Evolutionary conservation across 2,888 invertebrate genomes (phyloP), one percentile per base, ranked within the genome.

Genomic region (Apotomis turbidana): DNA sequence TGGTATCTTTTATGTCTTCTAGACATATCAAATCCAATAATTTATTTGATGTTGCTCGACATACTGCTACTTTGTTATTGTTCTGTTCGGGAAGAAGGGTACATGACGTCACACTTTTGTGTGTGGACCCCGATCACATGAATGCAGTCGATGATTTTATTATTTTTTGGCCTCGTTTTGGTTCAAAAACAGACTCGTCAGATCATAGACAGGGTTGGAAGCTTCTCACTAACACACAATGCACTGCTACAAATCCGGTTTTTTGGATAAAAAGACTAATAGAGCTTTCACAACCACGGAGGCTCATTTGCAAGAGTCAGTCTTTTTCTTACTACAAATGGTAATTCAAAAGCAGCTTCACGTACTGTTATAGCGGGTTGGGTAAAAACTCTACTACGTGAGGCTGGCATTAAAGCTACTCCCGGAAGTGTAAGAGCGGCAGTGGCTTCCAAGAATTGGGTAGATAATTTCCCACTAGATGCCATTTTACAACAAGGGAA

Each of bases 401-500:
- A 15, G 15, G 15, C 15, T 15, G 15, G 15, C 15, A 15, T 15
- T 15, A n/a, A 41, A 12, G 64, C 66, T 8, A 46, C 71, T 5
- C 64, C 71, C 12, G 71, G 59, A 5, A 63, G 57, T 12, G 44
- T 59, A 12, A 44, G 71, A 49, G 52, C 66, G 10, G 66, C 66
- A 10, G 71, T 66, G n/a, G 58, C 66, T 41, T 58, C 58, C 9
- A 58, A 36, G 10, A 38, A 38, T 38, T 66, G 66, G 66, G 10
- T 58, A 38, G 63, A 66, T 6, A 59, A 71, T 49, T 36, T 63
- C 12, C 60, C 71, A n/a, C 3, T 71, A 41, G 70, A 74, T 10
- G 57, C 62, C n/a, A 67, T 71, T 57, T 49, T 74, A 57, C 10
- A 67, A 44, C 61, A 52, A 27, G 74, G 74, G 27, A 70, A 74